A percentile compares a stretch with the other conserved stretches of the same genome.
phyloP scores from a whole-genome alignment of 2,888 invertebrate species.

The Onchidella celtica region DNA sequence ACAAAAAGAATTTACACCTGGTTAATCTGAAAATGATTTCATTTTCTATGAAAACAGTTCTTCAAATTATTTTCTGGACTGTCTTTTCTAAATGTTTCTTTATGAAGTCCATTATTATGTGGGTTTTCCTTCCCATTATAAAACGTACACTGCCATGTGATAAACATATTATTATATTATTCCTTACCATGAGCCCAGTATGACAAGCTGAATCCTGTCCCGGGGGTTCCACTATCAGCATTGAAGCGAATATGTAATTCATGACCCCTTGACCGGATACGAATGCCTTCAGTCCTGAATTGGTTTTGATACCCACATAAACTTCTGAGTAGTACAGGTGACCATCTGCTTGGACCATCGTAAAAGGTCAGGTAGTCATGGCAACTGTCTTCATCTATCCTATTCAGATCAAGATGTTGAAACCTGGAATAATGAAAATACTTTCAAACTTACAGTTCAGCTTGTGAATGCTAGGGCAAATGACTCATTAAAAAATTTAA shows the following conservation, averaged over 20 bases:
- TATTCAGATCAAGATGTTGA: not conserved
- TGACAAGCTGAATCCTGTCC: not conserved
- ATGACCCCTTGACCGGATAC: not conserved
- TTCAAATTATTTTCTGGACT: not conserved
- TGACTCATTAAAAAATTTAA: too few species aligned
- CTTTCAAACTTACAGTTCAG: not conserved
- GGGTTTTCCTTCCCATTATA: not conserved
- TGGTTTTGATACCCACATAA: not conserved
- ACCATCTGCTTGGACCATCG: not conserved
- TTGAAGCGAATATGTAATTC: not conserved
- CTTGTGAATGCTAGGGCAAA: too few species aligned
- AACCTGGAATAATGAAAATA: not conserved
- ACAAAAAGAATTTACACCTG: too few species aligned
- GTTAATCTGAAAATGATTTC: too few species aligned
- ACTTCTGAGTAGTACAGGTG: not conserved
- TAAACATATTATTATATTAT: not conserved
- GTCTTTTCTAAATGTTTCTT: not conserved
- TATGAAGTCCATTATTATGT: too few species aligned
- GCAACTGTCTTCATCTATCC: not conserved
- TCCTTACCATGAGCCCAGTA: constrained; percentile 2
- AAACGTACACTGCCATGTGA: not conserved
- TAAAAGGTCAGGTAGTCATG: not conserved
- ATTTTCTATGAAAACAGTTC: too few species aligned
- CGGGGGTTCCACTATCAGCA: not conserved
- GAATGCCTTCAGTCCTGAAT: not conserved